Evolutionary conservation across 1,140 invertebrate genomes (phyloP).

Genomic region (Drosophila yakuba): DNA sequence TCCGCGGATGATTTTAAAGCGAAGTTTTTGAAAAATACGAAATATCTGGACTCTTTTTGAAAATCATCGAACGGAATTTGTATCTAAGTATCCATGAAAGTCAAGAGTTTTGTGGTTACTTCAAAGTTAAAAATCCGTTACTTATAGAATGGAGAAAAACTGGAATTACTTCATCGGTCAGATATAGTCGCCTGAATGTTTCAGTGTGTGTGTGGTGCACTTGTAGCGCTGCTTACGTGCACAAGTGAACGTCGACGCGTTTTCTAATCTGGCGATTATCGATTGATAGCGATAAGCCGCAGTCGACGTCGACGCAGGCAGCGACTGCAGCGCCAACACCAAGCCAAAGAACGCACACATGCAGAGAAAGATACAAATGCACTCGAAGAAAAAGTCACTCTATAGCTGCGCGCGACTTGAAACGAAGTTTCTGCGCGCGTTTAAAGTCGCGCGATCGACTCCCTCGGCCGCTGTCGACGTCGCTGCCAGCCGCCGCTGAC

Average conservation of each 20-base stretch:
- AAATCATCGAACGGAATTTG: not conserved
- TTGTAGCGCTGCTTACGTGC: constrained; percentile 80
- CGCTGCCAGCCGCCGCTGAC: constrained; percentile 21
- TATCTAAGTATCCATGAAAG: too few relatives aligned
- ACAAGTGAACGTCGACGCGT: constrained; percentile 73
- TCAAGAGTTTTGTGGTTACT: too few relatives aligned
- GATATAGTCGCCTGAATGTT: constrained; percentile 14
- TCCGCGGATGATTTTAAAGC: constrained; percentile 6
- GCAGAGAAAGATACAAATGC: not conserved
- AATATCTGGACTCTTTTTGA: not conserved
- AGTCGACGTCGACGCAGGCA: constrained; percentile 28
- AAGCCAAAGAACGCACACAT: not conserved
- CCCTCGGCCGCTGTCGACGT: constrained; percentile 43
- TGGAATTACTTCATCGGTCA: constrained; percentile 71
- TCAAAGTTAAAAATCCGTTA: not conserved
- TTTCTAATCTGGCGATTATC: constrained; percentile 79
- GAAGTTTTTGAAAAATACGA: not conserved
- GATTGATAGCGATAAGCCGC: constrained; percentile 72
- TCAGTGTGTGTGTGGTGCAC: constrained; percentile 57
- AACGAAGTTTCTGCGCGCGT: constrained; percentile 26
- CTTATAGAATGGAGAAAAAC: constrained; percentile 46
- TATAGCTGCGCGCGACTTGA: constrained; percentile 13
- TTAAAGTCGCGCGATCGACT: constrained; percentile 39
- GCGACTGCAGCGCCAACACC: constrained; percentile 27
- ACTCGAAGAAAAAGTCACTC: constrained; percentile 20